A percentile compares a stretch with the other conserved stretches of the same genome.
Evolutionary conservation across 2,797 vertebrate genomes (phyloP).

Genomic region (Alauda arvensis): DNA sequence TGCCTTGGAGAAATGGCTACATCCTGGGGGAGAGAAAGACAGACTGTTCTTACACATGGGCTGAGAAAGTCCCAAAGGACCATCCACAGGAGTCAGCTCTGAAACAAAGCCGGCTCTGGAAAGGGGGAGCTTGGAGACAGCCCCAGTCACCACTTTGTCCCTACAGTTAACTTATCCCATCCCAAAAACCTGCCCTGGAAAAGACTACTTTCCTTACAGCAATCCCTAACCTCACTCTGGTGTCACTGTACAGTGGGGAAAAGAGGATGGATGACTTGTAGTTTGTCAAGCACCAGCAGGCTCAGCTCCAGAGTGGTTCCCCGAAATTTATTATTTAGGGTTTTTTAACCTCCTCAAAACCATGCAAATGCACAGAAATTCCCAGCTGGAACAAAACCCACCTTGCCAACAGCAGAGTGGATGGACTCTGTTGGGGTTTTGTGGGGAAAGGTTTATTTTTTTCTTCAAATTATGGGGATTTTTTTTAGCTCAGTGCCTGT

Average conservation of each 20-base stretch:
- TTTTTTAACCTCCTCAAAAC: not conserved
- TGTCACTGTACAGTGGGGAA: rapidly evolving
- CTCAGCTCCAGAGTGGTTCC: not conserved
- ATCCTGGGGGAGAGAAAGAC: slow-evolving; percentile 75
- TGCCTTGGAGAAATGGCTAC: slow-evolving; percentile 91
- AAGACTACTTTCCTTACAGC: not conserved
- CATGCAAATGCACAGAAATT: not conserved
- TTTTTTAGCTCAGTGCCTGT: not conserved
- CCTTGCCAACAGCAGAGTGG: not conserved
- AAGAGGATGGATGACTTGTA: not conserved
- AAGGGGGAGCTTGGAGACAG: too few relatives aligned
- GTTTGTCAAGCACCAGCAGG: not conserved
- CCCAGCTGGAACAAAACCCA: not conserved
- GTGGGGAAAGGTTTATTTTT: not conserved
- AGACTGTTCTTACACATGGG: not conserved
- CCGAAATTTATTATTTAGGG: not conserved
- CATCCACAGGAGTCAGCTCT: rapidly evolving
- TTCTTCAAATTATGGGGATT: not conserved
- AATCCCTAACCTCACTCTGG: not conserved
- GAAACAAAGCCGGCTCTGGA: not conserved
- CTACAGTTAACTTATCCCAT: not conserved
- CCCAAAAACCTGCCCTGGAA: not conserved
- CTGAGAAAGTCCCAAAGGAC: not conserved
- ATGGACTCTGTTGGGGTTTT: rapidly evolving
- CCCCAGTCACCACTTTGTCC: not conserved